Percentiles rank a stretch among this genome's conserved stretches.
phyloP scores from a whole-genome alignment of 2,797 vertebrate species.

The Amphiprion clarkii region DNA sequence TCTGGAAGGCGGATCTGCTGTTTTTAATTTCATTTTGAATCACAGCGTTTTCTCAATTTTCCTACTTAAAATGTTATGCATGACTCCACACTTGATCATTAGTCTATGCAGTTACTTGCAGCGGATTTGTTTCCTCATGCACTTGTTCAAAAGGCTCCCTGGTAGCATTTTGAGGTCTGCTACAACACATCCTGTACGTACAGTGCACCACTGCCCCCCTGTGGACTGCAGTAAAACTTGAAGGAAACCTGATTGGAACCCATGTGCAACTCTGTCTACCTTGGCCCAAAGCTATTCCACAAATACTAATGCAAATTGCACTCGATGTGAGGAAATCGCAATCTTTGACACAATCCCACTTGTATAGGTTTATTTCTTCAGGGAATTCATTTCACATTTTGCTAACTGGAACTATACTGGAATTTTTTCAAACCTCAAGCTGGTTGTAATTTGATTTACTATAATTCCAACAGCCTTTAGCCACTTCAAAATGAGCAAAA shows the following conservation, averaged over 20 bases:
- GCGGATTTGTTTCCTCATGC: constrained; percentile 20
- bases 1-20: background rate
- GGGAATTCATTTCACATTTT: constrained; percentile 2
- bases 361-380: background rate
- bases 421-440: background rate
- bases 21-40: constrained; percentile 17
- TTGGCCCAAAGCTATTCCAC: background rate
- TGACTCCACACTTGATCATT: constrained; percentile 20
- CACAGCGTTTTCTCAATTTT: constrained; percentile 6
- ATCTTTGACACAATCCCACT: background rate
- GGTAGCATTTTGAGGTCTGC: background rate
- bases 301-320: constrained; percentile 7
- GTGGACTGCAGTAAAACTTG: constrained; percentile 39
- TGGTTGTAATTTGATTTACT: background rate
- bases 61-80: constrained; percentile 8
- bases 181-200: background rate
- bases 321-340: background rate
- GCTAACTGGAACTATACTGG: background rate
- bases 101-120: constrained; percentile 17
- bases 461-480: background rate
- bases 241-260: background rate
- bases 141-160: background rate
- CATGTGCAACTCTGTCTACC: constrained; percentile 3
- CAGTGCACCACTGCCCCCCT: constrained; percentile 66
- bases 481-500: background rate